Base-by-base conservation (phyloP, 2,888 invertebrate genomes). In the Calephelis perditalis region DNA sequence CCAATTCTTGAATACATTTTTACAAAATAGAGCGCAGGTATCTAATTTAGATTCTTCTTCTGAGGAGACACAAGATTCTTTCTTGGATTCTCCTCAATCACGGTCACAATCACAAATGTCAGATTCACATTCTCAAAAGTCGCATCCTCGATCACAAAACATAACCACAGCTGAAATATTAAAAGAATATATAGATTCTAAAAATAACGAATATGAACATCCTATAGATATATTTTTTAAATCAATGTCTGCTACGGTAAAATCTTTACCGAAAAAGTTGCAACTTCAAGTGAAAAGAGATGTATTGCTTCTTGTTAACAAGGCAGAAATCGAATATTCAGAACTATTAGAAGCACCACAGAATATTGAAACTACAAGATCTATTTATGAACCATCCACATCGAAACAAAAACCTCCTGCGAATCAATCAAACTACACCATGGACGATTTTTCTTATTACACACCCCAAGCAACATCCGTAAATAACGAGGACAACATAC, bases 21-120 rank as follows among this genome's bases (percentile, higher is more conserved):
- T 64, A 56, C 64, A 65, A 65, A 52, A 67, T 64, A 67, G 67
- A 67, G 47, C 62, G 44, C 65, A 67, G 63, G 55, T 65, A 47
- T 67, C 67, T 55, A 67, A 66, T 67, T 65, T 67, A 66, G 66
- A 66, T 58, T 66, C 67, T 60, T 65, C 67, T 67, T 65, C 67
- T 58, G 64, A 67, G 56, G 67, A 67, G 52, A 67, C 65, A 65
- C 66, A 66, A 58, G 62, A 65, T 65, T 63, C 60, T 63, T 65
- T 62, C 62, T 63, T 63, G 63, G 63, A 63, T 65, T 65, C 62
- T 63, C 65, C 59, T 65, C 60, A 63, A 65, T 63, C 65, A 65
- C 63, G 60, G 60, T 62, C 65, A 62, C 62, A 60, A 63, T 65
- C 63, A 60, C 66, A 63, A 64, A 64, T 64, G 64, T 63, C 66